Conservation (phyloP, 2,888 invertebrate genomes). For the Platycheirus rosarum region DNA sequence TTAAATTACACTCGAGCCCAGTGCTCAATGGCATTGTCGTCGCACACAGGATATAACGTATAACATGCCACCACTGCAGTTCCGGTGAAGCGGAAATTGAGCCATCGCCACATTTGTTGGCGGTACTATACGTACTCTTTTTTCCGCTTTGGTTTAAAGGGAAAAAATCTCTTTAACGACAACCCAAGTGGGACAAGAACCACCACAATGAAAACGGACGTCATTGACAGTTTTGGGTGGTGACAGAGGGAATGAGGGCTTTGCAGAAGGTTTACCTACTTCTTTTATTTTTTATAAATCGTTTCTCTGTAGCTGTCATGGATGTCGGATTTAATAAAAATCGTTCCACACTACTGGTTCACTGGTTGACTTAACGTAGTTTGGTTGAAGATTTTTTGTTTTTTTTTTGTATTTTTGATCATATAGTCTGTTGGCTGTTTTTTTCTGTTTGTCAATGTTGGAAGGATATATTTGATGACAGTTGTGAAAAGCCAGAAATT, state of each 20-base stretch:
- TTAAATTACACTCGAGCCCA: constrained; percentile 59
- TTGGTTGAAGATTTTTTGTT: constrained; percentile 17
- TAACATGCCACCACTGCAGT: constrained; percentile 57
- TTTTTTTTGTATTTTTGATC: background rate
- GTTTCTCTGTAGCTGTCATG: constrained; percentile 32
- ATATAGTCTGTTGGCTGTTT: background rate
- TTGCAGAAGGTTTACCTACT: background rate
- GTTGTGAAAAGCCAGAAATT: constrained; percentile 43
- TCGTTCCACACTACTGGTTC: constrained; percentile 37
- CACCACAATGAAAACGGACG: constrained; percentile 16
- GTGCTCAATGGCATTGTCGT: constrained; percentile 59
- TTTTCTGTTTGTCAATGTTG: constrained; percentile 27
- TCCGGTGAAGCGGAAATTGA: constrained; percentile 69
- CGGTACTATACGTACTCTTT: constrained; percentile 15
- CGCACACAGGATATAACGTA: constrained; percentile 60
- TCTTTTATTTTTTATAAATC: constrained; percentile 22
- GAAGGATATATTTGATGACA: constrained; percentile 54
- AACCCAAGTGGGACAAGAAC: constrained; percentile 21
- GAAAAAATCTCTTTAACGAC: background rate
- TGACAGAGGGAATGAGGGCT: background rate
- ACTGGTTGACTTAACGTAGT: constrained; percentile 39
- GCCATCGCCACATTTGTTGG: constrained; percentile 68
- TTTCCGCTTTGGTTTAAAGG: constrained; percentile 20
- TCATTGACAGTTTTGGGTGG: constrained; percentile 9
- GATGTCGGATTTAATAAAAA: constrained; percentile 63